Conservation (phyloP, 2,888 invertebrate species). For the Rhopalosiphum nymphaeae region DNA sequence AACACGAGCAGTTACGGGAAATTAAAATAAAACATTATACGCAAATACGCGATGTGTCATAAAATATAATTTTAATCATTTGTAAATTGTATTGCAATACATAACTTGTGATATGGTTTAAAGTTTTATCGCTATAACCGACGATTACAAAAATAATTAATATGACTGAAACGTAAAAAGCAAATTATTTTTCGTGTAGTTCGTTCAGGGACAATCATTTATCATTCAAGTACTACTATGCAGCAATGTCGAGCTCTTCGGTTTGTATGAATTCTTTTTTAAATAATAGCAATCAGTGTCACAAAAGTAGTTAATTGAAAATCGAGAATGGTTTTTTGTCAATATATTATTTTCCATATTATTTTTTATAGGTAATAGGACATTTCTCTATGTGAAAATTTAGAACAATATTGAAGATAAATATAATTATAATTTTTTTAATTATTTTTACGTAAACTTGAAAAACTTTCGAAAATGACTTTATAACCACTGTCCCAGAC, state of each 20-base stretch:
- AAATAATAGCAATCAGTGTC: not conserved
- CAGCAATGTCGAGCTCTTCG: not conserved
- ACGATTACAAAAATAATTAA: no score
- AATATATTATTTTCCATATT: not conserved
- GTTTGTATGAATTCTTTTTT: not conserved
- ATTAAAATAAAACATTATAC: no score
- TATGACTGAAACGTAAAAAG: no score
- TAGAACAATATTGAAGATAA: not conserved
- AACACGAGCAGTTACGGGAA: no score
- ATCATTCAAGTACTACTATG: not conserved
- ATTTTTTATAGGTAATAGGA: not conserved
- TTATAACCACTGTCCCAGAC: not conserved
- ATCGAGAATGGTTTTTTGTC: not conserved
- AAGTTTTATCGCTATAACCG: no score
- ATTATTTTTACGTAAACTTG: not conserved
- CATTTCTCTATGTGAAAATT: not conserved
- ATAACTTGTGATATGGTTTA: no score
- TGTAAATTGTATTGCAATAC: no score
- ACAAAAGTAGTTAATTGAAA: not conserved
- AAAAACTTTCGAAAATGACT: not conserved
- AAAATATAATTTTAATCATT: no score
- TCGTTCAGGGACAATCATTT: not conserved
- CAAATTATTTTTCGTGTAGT: not conserved
- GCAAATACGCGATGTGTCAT: no score
- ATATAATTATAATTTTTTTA: not conserved